Conservation (phyloP, 1,140 invertebrate genomes). For the Cherax quadricarinatus region DNA sequence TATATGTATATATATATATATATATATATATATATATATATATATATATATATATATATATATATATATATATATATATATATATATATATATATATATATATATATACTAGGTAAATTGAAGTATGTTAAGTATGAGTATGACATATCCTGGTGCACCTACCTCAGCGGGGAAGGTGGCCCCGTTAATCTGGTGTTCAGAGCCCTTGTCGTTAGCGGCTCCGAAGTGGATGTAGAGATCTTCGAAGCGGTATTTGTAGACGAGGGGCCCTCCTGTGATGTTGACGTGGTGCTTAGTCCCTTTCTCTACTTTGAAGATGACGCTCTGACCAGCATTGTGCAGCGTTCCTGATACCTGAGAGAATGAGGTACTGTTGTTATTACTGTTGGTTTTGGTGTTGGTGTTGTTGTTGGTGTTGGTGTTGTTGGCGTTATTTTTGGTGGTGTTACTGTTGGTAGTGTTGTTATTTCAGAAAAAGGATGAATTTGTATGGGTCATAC, state of each 20-base stretch:
- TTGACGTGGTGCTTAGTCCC: conserved; percentile 80
- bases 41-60: conserved; percentile 45
- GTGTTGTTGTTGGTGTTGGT: too few relatives aligned
- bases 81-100: background rate
- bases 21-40: conserved; percentile 39
- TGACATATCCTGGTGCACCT: conserved; percentile 74
- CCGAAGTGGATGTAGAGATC: conserved; percentile 97
- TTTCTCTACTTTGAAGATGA: conserved; percentile 93
- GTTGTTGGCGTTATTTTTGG: too few relatives aligned
- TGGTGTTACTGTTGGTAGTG: too few relatives aligned
- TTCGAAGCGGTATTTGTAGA: conserved; percentile 96
- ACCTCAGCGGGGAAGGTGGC: conserved; percentile 97
- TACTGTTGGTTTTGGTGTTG: too few relatives aligned
- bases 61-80: conserved; percentile 13
- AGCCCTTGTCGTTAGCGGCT: conserved; percentile 88
- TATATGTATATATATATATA: conserved; percentile 33
- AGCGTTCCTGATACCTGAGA: conserved; percentile 89
- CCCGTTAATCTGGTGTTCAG: conserved; percentile 94
- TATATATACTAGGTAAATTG: background rate
- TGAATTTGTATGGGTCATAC: too few relatives aligned
- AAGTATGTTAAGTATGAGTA: conserved; percentile 8
- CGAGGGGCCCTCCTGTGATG: conserved; percentile 93
- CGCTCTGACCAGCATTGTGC: conserved; percentile 94
- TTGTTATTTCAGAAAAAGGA: too few relatives aligned
- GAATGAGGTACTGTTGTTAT: conserved; percentile 23